Evolutionary conservation across 2,113 vertebrate genomes (phyloP).

Genomic region (Phrynosoma blainvillii): DNA sequence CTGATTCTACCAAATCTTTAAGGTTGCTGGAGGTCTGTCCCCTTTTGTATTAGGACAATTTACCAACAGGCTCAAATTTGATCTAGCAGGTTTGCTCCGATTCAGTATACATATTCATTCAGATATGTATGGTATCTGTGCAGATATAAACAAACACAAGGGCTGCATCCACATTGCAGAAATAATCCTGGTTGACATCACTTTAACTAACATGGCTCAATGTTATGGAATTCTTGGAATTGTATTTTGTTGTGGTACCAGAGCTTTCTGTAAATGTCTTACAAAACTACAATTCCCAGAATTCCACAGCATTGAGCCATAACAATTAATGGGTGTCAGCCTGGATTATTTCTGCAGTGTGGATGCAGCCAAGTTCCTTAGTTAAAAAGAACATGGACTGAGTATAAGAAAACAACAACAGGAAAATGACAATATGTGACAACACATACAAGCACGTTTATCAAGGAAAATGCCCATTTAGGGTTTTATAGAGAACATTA

Average conservation of each 20-base stretch:
- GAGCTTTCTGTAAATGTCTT: no score
- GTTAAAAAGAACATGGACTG: constrained; percentile 50
- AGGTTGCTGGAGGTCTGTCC: neutral
- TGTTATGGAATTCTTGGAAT: no score
- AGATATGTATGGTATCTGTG: neutral
- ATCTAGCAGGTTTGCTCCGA: neutral
- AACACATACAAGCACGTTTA: constrained; percentile 27
- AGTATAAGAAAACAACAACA: constrained; percentile 55
- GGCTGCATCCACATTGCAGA: no score
- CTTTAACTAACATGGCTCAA: no score
- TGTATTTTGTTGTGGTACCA: no score
- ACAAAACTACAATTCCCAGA: no score
- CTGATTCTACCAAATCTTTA: neutral
- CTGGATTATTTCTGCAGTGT: no score
- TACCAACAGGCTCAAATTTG: neutral
- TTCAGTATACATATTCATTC: neutral
- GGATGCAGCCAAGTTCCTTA: neutral
- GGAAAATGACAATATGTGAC: constrained; percentile 20
- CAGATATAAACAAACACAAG: neutral
- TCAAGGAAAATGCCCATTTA: constrained; percentile 34
- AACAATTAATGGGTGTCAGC: no score
- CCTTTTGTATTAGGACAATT: neutral
- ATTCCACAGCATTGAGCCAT: no score
- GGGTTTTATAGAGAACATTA: neutral
- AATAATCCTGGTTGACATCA: no score